Evolutionary conservation across 2,797 vertebrate species (phyloP).

Genomic region (Margarornis squamiger): DNA sequence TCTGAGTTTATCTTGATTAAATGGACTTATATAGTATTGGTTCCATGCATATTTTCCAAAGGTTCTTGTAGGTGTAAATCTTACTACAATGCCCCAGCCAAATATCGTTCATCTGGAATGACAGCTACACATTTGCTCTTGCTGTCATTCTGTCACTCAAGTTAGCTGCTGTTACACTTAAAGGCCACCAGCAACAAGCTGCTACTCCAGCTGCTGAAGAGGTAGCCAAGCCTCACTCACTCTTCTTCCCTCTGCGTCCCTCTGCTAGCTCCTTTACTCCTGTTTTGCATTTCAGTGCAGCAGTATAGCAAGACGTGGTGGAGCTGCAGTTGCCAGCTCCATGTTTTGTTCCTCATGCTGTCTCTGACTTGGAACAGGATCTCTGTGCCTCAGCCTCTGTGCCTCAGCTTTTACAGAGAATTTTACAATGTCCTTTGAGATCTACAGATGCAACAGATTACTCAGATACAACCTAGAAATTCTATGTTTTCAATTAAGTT

Average conservation of each 20-base stretch:
- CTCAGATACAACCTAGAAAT: not conserved
- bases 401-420: not conserved
- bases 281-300: not conserved
- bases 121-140: not conserved
- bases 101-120: not conserved
- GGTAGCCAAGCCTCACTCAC: not conserved
- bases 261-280: not conserved
- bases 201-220: not conserved
- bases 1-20: not conserved
- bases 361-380: not conserved
- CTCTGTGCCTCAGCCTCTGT: not conserved
- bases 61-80: conserved; percentile 14
- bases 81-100: not conserved
- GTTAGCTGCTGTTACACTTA: not conserved
- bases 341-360: not conserved
- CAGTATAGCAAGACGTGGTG: not conserved
- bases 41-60: conserved; percentile 3
- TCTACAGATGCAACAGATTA: conserved; percentile 29
- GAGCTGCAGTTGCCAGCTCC: not conserved
- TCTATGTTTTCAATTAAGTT: conserved; percentile 36
- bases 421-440: conserved; percentile 21
- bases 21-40: not conserved
- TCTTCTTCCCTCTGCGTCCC: not conserved
- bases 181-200: not conserved
- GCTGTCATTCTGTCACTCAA: not conserved